phyloP scores from a whole-genome alignment of 2,797 vertebrate genomes.

The Scolopax rusticola region DNA sequence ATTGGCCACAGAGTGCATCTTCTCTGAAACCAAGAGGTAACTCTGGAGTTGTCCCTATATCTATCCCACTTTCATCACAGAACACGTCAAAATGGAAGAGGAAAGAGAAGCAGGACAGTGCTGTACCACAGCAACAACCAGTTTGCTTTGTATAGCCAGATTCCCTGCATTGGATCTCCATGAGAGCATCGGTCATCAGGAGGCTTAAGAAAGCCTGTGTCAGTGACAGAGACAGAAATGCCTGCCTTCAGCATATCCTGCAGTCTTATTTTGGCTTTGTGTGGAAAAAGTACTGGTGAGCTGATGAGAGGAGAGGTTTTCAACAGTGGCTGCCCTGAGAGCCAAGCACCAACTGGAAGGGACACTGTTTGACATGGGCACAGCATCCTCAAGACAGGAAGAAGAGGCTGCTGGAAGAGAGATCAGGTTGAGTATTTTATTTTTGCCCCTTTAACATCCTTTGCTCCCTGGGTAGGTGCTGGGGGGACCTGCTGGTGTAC shows the following conservation, averaged over 20 bases:
- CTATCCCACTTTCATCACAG: not conserved
- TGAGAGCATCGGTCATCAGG: rapidly evolving
- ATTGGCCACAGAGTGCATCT: not conserved
- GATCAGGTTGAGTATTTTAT: not conserved
- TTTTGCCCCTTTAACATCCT: not conserved
- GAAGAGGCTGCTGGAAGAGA: not conserved
- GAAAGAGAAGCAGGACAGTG: not conserved
- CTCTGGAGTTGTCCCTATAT: not conserved
- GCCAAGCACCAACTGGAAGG: not conserved
- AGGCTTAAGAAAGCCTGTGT: not conserved
- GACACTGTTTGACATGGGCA: not conserved
- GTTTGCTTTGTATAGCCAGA: not conserved
- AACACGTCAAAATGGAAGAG: not conserved
- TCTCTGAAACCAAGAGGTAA: not conserved
- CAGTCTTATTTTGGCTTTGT: not conserved
- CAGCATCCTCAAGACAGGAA: not conserved
- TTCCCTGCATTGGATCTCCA: not conserved
- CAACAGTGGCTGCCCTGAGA: not conserved
- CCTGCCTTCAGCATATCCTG: not conserved
- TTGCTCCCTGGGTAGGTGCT: not conserved
- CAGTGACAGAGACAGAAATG: not conserved
- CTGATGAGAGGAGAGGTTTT: not conserved
- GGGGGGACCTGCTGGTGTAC: not conserved
- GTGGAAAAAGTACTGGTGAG: not conserved
- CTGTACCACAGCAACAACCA: not conserved